Evolutionary conservation across 1,140 invertebrate genomes (phyloP), one percentile per base, ranked within the genome.

Genomic region (Stegodyphus mimosarum): DNA sequence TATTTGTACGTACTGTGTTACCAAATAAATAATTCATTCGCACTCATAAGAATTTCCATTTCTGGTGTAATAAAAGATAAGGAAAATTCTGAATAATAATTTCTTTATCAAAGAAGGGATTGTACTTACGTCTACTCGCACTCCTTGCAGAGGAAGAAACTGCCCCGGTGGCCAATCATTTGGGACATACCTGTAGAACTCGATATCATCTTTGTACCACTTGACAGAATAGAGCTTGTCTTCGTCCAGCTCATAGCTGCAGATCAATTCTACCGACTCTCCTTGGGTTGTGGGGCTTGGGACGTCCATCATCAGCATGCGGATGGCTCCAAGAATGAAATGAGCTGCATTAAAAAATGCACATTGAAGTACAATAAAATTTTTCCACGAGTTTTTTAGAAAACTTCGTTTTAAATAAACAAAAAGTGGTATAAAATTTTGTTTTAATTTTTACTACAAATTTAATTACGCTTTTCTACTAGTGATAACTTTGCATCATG

Each of bases 91-190:
- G 33, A 33, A 33, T n/a, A n/a, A n/a, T n/a, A n/a, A n/a, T 33
- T 33, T 33, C 33, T 33, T 33, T 33, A 33, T 3, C 33, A 33
- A 33, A 33, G 33, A 33, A 33, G 33, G 33, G 33, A 33, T 33
- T 33, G 33, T 90, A 94, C 94, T 94, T 92, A 97, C 94, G 90
- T 96, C 94, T 64, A 97, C 95, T 88, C 93, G 93, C n/a, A 96
- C 94, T 76, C 95, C 95, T 6, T 94, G 93, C 74, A 94, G 89
- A 15, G 93, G 92, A 88, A 95, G 95, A 15, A 93, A 93, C 88
- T 95, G 94, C n/a, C 93, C 93, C 0, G 94, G 93, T 60, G 94
- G 94, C 77, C 91, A 91, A 85, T 95, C 94, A 66, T 93, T 92
- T 11, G 95, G 95, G 92, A 90, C 92, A 90, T 93, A 95, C 90